Evolutionary conservation across 2,888 invertebrate species (phyloP).

Genomic region (Apocheima hispidaria): DNA sequence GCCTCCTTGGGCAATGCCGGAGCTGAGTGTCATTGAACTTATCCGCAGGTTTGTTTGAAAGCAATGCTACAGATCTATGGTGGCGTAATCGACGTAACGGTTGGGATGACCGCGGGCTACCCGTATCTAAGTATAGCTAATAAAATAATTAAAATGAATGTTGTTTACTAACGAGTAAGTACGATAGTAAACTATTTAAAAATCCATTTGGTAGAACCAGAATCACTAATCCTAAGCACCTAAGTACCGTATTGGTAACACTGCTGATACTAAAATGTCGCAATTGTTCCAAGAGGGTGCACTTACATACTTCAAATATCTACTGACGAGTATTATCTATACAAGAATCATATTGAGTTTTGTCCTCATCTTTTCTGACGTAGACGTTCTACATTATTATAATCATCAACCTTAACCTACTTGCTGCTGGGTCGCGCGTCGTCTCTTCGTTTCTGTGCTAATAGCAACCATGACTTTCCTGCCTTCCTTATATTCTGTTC

Average conservation of each 20-base stretch:
- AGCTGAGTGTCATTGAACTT: slow-evolving; percentile 31
- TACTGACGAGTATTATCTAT: background rate
- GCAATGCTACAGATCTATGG: slow-evolving; percentile 23
- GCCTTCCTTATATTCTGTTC: too few species aligned
- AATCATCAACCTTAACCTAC: background rate
- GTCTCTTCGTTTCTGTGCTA: too few species aligned
- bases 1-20: slow-evolving; percentile 31
- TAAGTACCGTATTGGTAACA: background rate
- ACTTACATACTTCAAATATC: background rate
- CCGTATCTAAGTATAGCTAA: background rate
- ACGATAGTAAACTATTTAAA: background rate
- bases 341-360: too few species aligned
- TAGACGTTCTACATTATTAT: background rate
- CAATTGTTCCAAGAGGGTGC: background rate
- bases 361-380: background rate
- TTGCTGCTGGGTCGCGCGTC: background rate
- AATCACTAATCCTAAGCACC: background rate
- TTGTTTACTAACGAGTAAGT: too few species aligned
- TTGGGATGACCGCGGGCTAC: slow-evolving; percentile 5
- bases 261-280: background rate
- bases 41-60: slow-evolving; percentile 24
- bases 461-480: too few species aligned
- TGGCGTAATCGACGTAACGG: slow-evolving; percentile 18
- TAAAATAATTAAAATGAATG: too few species aligned
- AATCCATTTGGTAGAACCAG: background rate